Conservation (phyloP, 2,797 vertebrate genomes). For the Melanitta fusca region DNA sequence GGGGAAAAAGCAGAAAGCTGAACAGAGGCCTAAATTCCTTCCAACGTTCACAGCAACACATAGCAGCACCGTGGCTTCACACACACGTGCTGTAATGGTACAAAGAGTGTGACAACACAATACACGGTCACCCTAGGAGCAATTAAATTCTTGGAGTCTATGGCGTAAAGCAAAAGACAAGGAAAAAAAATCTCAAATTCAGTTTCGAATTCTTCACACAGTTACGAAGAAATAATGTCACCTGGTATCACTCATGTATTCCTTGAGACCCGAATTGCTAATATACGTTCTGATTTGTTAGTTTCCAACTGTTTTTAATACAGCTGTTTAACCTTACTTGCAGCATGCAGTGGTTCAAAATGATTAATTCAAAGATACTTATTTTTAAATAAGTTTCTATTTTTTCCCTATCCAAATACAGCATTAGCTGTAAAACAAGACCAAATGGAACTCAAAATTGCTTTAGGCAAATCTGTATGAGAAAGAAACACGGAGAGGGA, state of each 20-base stretch:
- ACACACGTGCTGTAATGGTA: neutral
- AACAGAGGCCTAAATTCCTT: neutral
- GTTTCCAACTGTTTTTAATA: neutral
- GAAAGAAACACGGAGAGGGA: neutral
- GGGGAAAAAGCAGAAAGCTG: neutral
- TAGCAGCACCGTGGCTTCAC: neutral
- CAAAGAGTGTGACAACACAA: accelerated
- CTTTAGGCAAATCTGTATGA: neutral
- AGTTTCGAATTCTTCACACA: neutral
- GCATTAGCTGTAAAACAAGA: neutral
- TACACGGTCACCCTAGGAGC: neutral
- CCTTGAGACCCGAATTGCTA: neutral
- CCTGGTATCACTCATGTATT: neutral
- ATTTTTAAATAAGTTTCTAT: neutral
- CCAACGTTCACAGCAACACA: neutral
- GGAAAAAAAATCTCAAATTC: neutral
- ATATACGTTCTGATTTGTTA: neutral
- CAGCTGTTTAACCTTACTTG: neutral
- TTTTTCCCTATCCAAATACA: neutral
- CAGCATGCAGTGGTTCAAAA: neutral
- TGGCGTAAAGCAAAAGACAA: neutral
- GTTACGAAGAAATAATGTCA: neutral
- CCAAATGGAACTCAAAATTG: neutral
- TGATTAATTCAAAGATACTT: neutral
- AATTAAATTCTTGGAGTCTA: neutral